These are phyloP conservation scores for Lepidochrysops patricia DNA, from an alignment of 2,888 invertebrate genomes.

Conservation along the genomic window DNA sequence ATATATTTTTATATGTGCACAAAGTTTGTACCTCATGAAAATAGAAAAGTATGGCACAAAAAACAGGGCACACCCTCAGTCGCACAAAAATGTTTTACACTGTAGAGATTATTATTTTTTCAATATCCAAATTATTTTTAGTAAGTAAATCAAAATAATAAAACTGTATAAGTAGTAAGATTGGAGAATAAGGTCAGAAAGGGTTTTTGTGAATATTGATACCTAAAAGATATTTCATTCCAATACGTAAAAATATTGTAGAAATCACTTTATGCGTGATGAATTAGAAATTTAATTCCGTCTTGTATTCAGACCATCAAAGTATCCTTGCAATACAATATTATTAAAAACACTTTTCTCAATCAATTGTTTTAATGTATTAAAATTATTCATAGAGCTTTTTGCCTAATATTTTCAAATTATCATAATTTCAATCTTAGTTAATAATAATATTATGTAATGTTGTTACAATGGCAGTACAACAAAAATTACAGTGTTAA, in stretches of 20 bases:
- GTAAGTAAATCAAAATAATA: no score
- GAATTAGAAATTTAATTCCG: no score
- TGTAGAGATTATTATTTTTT: not conserved
- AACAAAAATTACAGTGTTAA: not conserved
- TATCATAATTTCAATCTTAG: not conserved
- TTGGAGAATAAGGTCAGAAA: not conserved
- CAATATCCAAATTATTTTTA: slow-evolving; percentile 1
- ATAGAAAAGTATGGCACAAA: not conserved
- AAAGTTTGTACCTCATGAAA: not conserved
- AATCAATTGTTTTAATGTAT: not conserved
- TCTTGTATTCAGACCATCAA: not conserved
- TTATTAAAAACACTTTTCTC: not conserved
- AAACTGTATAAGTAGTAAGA: not conserved
- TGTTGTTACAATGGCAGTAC: not conserved
- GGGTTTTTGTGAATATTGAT: not conserved
- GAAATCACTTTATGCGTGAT: no score
- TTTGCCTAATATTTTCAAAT: not conserved
- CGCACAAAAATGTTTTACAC: not conserved
- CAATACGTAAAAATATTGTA: not conserved
- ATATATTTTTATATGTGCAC: not conserved
- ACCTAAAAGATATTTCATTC: not conserved
- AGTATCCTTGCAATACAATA: not conserved
- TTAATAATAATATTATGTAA: not conserved
- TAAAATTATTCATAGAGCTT: not conserved
- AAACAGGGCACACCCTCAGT: not conserved